Percentiles rank a stretch among this genome's conserved stretches.
Evolutionary conservation across 2,888 invertebrate genomes (phyloP).

Genomic region (Deroplatys truncata): DNA sequence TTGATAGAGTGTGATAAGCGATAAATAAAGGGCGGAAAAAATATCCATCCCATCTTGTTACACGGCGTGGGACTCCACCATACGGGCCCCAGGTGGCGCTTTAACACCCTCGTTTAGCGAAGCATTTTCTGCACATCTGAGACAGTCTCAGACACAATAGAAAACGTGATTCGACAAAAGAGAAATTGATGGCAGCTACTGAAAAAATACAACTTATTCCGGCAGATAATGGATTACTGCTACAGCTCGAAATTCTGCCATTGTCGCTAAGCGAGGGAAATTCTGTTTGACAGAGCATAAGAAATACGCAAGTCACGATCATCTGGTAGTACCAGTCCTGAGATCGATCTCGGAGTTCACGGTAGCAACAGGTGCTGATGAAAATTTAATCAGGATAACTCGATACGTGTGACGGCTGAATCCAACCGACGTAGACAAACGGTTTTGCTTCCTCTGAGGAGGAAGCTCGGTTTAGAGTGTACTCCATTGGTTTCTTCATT

Average conservation of each 20-base stretch:
- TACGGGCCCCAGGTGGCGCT: background rate
- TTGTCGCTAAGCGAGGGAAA: background rate
- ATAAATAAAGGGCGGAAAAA: background rate
- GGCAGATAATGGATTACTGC: background rate
- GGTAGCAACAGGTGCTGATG: background rate
- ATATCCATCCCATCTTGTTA: background rate
- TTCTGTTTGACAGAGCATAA: background rate
- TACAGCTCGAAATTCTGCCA: background rate
- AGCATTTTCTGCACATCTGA: background rate
- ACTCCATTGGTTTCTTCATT: too few species aligned
- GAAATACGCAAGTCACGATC: background rate
- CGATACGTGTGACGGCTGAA: background rate
- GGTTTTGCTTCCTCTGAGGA: background rate
- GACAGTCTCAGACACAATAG: background rate
- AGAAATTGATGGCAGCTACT: background rate
- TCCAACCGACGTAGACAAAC: background rate
- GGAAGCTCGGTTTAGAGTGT: background rate
- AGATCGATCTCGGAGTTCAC: background rate
- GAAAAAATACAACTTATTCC: background rate
- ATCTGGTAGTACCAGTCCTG: background rate
- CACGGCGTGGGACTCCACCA: background rate
- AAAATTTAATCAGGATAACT: background rate
- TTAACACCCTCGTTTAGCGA: background rate
- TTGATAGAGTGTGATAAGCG: background rate
- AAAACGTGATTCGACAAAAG: background rate